phyloP scores from a whole-genome alignment of 2,113 vertebrate species.

The Tor tambroides region DNA sequence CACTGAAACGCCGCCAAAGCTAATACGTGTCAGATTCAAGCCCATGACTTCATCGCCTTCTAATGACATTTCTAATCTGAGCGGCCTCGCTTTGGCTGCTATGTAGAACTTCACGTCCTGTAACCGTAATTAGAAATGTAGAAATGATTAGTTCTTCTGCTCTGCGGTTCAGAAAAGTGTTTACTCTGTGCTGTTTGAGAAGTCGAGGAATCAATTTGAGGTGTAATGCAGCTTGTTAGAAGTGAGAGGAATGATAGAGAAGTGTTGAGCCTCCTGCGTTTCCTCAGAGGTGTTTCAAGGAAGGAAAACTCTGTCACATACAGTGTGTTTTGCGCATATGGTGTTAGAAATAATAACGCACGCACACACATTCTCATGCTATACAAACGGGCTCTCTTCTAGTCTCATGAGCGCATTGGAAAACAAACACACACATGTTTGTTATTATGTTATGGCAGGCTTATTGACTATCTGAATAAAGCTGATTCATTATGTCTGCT shows the following conservation, averaged over 20 bases:
- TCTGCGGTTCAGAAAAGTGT: conserved; percentile 40
- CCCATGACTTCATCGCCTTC: conserved; percentile 41
- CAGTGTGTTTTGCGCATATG: not conserved
- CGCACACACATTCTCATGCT: not conserved
- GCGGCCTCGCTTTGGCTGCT: conserved; percentile 33
- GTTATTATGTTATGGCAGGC: not conserved
- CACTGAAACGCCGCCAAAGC: conserved; percentile 37
- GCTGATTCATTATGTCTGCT: not conserved
- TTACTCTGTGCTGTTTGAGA: conserved; percentile 56
- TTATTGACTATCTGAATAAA: conserved; percentile 2
- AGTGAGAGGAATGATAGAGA: conserved; percentile 30
- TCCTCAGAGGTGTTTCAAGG: conserved; percentile 33
- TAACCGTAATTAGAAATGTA: conserved; percentile 53
- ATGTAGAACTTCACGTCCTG: conserved; percentile 22
- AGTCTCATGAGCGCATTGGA: not conserved
- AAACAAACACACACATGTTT: conserved; percentile 4
- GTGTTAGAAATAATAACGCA: not conserved
- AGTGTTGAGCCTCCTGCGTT: conserved; percentile 31
- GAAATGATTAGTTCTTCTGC: conserved; percentile 49
- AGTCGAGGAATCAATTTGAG: conserved; percentile 47
- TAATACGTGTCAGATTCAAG: conserved; percentile 52
- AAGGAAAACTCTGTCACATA: not conserved
- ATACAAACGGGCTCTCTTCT: too few relatives aligned
- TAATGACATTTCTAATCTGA: conserved; percentile 40
- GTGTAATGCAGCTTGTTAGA: conserved; percentile 55